Conservation (phyloP, 2,113 vertebrate species). For the Crotalus viridis region DNA sequence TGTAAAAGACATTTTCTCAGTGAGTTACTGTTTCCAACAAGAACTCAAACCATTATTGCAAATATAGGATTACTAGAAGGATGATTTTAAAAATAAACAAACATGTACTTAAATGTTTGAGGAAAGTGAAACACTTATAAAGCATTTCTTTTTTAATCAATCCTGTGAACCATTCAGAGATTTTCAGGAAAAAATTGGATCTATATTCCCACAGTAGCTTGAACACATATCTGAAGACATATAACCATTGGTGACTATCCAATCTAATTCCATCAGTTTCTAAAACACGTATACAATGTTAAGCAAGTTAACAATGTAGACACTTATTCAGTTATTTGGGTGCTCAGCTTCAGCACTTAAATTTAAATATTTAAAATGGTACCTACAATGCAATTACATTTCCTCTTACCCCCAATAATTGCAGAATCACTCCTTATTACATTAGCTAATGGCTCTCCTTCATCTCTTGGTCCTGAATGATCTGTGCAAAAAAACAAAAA, state of each 20-base stretch:
- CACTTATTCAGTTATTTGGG: not conserved
- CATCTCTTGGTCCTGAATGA: slow-evolving; percentile 82
- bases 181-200: not conserved
- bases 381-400: not conserved
- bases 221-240: not conserved
- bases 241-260: not conserved
- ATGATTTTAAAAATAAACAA: slow-evolving; percentile 15
- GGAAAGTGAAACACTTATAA: slow-evolving; percentile 11
- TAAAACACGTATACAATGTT: not conserved
- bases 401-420: slow-evolving; percentile 88
- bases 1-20: not conserved
- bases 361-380: not conserved
- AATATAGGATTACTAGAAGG: not conserved
- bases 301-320: not conserved
- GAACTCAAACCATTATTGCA: not conserved
- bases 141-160: not conserved
- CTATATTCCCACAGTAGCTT: not conserved
- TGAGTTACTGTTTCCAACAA: not conserved
- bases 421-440: slow-evolving; percentile 84
- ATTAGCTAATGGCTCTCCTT: slow-evolving; percentile 81
- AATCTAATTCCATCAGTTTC: not conserved
- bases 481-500: slow-evolving; percentile 72
- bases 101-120: not conserved
- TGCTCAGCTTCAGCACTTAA: not conserved
- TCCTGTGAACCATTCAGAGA: not conserved